Evolutionary conservation across 1,140 invertebrate genomes (phyloP), one percentile per base, ranked within the genome.

Genomic region (Diachasmimorpha longicaudata): DNA sequence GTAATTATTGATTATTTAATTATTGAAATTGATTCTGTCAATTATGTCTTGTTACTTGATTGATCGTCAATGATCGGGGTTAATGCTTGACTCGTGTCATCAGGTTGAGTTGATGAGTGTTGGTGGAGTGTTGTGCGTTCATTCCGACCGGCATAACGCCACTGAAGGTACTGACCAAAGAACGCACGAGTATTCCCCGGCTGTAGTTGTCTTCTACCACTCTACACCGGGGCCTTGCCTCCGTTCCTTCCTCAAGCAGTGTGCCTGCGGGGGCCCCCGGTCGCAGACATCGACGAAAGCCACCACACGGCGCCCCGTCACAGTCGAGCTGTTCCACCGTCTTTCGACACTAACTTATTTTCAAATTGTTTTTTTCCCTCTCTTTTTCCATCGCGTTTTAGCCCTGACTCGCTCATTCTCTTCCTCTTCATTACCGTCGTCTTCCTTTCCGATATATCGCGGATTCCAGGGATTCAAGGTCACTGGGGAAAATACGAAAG

Each of bases 121-220:
- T 31, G 14, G 19, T 63, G 23, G 58, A 63, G 58, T 63, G 58
- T 2, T 4, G 23, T 63, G 58, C 23, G 58, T 31, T 63, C 42
- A 69, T 69, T 66, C 66, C 71, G 55, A 73, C 31, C 42, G 73
- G 73, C 63, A 74, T 74, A 74, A 74, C 73, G 23, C 73, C 73
- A 74, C 73, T 74, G 66, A 74, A 74, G 63, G 66, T 74, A 74
- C 73, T 74, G 73, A 74, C 73, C 73, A 74, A 23, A 44, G 63
- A 72, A 58, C 48, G 70, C 25, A 52, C 52, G 46, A 55, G 73
- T 74, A 19, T 58, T 19, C 23, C 37, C 14, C 36, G 14, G 66
- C 52, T 52, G 48, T 5, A n/a, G 39, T 23, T 69, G 42, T 74
- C 42, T 74, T 52, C 73, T 55, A 74, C 73, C 66, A 69, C 73